These are phyloP conservation scores for Caenorhabditis doughertyi DNA, from an alignment of 2,888 invertebrate species.

Conservation along the genomic window DNA sequence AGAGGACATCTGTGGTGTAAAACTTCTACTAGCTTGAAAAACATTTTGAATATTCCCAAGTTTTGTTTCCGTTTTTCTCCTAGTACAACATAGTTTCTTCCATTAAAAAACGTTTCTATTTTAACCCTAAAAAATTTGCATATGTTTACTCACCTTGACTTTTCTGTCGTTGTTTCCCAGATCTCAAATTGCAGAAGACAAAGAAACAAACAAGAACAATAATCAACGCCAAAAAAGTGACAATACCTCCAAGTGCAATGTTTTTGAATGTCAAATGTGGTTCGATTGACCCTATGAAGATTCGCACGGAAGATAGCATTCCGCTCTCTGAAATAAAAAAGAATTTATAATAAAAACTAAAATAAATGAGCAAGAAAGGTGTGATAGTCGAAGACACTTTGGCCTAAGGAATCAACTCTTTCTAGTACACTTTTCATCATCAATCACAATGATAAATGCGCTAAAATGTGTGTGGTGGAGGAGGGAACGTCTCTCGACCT, in stretches of 20 bases:
- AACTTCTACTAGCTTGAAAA: too few relatives aligned
- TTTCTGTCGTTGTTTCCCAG: slow-evolving; percentile 44
- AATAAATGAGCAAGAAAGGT: background rate
- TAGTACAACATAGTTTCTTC: too few relatives aligned
- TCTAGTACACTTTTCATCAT: slow-evolving; percentile 28
- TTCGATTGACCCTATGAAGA: slow-evolving; percentile 51
- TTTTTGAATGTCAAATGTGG: slow-evolving; percentile 60
- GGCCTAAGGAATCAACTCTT: background rate
- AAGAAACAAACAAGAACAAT: slow-evolving; percentile 65
- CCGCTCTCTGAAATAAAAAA: slow-evolving; percentile 47
- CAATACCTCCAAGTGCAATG: slow-evolving; percentile 53
- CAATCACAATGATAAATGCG: slow-evolving; percentile 54
- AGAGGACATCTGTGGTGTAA: too few relatives aligned
- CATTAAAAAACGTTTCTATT: too few relatives aligned
- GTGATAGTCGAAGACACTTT: background rate
- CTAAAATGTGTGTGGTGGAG: slow-evolving; percentile 30
- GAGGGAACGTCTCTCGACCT: slow-evolving; percentile 24
- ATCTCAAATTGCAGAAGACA: slow-evolving; percentile 69
- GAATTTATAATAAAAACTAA: background rate
- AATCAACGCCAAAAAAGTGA: slow-evolving; percentile 51
- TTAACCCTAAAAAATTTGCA: too few relatives aligned
- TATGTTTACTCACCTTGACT: slow-evolving; percentile 55
- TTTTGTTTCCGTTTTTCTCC: too few relatives aligned
- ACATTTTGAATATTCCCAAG: too few relatives aligned
- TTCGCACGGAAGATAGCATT: slow-evolving; percentile 49